Conservation (phyloP, 2,888 invertebrate species). For the Thecophora atra region DNA sequence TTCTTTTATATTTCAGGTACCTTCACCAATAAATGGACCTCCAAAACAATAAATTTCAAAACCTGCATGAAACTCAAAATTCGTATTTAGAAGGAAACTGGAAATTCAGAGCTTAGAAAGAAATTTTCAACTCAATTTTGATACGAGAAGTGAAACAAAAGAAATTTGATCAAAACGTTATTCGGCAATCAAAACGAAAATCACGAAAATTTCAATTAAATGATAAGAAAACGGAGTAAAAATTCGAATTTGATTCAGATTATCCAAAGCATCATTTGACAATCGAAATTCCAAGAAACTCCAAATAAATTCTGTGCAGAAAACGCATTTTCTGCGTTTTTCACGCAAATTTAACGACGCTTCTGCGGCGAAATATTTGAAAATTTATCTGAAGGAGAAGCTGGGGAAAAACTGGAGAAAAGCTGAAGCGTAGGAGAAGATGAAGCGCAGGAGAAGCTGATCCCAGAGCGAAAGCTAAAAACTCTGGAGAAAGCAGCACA, state of each 20-base stretch:
- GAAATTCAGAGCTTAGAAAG: neutral
- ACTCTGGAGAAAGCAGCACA: slow-evolving; percentile 32
- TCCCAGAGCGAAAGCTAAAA: slow-evolving; percentile 30
- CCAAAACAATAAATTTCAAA: slow-evolving; percentile 13
- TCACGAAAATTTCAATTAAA: slow-evolving; percentile 6
- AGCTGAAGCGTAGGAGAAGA: slow-evolving; percentile 49
- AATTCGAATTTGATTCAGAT: too few relatives aligned
- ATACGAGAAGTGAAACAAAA: neutral
- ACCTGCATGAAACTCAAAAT: slow-evolving; percentile 31
- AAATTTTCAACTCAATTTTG: neutral
- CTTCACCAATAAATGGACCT: slow-evolving; percentile 8
- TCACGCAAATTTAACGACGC: neutral
- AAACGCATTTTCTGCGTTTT: neutral
- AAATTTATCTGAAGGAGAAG: slow-evolving; percentile 29
- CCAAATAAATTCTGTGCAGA: neutral
- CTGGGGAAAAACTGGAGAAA: slow-evolving; percentile 44
- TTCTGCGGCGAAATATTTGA: slow-evolving; percentile 29
- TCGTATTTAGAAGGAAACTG: neutral
- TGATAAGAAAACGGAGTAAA: too few relatives aligned
- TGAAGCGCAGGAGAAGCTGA: slow-evolving; percentile 48
- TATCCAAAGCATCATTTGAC: neutral
- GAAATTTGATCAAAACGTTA: neutral
- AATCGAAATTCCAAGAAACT: neutral
- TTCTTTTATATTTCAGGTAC: slow-evolving; percentile 23
- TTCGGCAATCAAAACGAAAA: neutral